Base-by-base conservation (phyloP, 2,113 vertebrate genomes). In the Lampris megalopsis region DNA sequence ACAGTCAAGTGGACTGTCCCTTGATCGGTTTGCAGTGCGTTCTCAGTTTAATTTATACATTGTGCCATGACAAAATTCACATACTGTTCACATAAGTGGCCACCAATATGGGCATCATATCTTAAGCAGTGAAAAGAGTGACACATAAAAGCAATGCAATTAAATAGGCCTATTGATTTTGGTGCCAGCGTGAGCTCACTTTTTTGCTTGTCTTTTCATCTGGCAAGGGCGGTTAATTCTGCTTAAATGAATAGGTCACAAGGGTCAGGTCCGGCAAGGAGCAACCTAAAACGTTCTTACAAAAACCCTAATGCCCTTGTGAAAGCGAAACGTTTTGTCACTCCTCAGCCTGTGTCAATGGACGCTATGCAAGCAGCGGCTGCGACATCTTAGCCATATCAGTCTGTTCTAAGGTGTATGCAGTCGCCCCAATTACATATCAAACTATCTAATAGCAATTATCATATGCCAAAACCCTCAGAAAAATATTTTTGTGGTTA, bases 181-280 rank as follows among this genome's bases (percentile, higher is more conserved):
- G 73, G 77, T 86, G 84, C 89, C 88, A 86, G 90, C 75, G 24
- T 88, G 90, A 89, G 88, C 89, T 92, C 92, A 90, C 88, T 89
- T 92, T 75, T 91, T 90, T 89, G 83, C 92, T 93, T 89, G 86
- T 89, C 92, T 93, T 92, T 93, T 93, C 92, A 93, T 93, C 88
- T 92, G 90, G 92, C 92, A 90, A 85, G 87, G 88, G 79, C 88
- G 84, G 89, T 93, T 93, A 92, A 92, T 93, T 93, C 91, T 92
- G 91, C 92, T 92, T 88, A 88, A 92, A 90, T 84, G 90, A 90
- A 92, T 80, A 68, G 91, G 91, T 93, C 91, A 73, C 79, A 50
- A 50, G 79, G 90, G 90, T 93, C 91, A 93, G 85, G 90, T 83
- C 82, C 72, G 75, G 88, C 91, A 93, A 90, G 90, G 83, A 90